Evolutionary conservation across 2,113 vertebrate species (phyloP), one percentile per base, ranked within the genome.

Genomic region (Sminthopsis crassicaudata): DNA sequence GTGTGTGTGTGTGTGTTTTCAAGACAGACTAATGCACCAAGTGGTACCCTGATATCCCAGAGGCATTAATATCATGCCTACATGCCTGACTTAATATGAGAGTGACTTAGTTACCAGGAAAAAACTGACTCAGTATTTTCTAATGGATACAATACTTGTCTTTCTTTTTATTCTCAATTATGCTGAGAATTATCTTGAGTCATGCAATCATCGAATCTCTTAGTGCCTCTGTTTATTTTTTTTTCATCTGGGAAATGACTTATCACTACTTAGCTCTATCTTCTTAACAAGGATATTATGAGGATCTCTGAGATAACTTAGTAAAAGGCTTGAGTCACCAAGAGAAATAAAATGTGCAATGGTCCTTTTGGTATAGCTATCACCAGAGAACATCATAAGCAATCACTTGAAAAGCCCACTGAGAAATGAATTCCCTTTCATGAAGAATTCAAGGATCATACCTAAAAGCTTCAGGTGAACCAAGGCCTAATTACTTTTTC

Each of bases 401-500:
- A 92, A 93, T 84, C 36, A 48, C 91, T 91, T 25, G 84, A n/a
- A n/a, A 53, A 92, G 93, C 90, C 67, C n/a, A 1, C n/a, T 2
- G 2, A 46, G 42, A 91, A 50, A 94, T 84, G 88, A 46, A 84
- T 52, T 60, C 92, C 91, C 92, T 96, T 95, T 89, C 48, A 92
- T 96, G 91, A 53, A 91, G 46, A 42, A 54, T 54, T 92, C 76
- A 89, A 96, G 51, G 89, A 53, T 91, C 96, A 92, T 46, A 67
- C 94, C 91, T 89, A 92, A 90, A 96, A 93, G 90, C 93, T 27
- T 23, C 93, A 96, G 96, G 95, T 94, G 0, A 67, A 96, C 93
- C 94, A 94, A 95, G 19, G 92, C 48, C 30, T 92, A 89, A 53
- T 92, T 93, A 92, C 92, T 95, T 94, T 96, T 54, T 95, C 96